Evolutionary conservation across 2,797 vertebrate genomes (phyloP).

Genomic region (Chelonia mydas): DNA sequence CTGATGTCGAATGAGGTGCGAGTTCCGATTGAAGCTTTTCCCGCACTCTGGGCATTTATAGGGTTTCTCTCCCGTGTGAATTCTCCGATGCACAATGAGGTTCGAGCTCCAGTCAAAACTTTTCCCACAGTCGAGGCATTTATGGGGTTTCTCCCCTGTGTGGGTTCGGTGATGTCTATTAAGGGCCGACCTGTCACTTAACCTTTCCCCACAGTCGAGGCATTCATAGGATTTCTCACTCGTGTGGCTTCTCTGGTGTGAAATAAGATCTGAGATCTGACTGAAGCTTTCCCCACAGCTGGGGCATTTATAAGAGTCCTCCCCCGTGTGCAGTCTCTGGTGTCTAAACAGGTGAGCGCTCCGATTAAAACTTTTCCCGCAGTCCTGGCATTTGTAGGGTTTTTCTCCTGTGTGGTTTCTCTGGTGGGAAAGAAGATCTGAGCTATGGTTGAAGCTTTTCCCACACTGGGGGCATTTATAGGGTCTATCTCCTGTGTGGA

Average conservation of each 20-base stretch:
- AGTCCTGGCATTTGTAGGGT: background rate
- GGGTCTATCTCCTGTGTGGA: conserved; percentile 18
- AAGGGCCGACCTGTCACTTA: conserved; percentile 51
- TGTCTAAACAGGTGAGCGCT: conserved; percentile 45
- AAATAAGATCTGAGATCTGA: conserved; percentile 40
- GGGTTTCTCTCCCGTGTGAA: background rate
- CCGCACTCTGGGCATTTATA: background rate
- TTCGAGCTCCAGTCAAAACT: conserved; percentile 43
- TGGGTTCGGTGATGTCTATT: conserved; percentile 64
- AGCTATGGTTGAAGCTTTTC: background rate
- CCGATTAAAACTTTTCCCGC: conserved; percentile 32
- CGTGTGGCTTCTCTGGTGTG: conserved; percentile 54
- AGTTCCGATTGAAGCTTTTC: background rate
- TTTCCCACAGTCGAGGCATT: conserved; percentile 49
- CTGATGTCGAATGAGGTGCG: background rate
- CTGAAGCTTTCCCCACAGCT: conserved; percentile 55
- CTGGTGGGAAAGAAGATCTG: background rate
- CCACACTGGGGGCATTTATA: background rate
- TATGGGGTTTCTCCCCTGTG: conserved; percentile 61
- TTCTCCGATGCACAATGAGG: too few species aligned
- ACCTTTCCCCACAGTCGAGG: conserved; percentile 48
- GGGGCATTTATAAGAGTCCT: conserved; percentile 35
- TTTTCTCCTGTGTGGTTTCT: background rate
- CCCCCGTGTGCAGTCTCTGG: conserved; percentile 49
- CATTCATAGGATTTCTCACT: conserved; percentile 55